A percentile compares a stretch with the other conserved stretches of the same genome.
Conservation (phyloP, 2,113 vertebrate species). For the Mesocricetus auratus region DNA sequence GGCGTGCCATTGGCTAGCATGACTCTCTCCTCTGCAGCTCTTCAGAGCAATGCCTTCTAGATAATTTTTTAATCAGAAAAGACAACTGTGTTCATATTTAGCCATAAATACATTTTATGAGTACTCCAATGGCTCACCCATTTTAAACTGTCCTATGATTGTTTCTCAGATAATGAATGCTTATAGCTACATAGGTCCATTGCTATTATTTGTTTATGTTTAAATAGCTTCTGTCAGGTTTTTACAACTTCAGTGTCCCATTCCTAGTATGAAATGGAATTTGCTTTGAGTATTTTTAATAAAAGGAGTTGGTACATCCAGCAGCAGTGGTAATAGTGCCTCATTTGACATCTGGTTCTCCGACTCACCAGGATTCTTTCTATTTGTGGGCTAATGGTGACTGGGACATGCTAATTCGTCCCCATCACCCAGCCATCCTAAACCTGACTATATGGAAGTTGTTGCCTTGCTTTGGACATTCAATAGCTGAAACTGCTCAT, state of each 20-base stretch:
- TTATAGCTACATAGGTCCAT: background rate
- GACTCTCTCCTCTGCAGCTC: background rate
- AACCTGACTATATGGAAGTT: background rate
- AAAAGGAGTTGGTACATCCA: background rate
- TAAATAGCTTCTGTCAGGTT: constrained; percentile 51
- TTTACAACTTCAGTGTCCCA: constrained; percentile 67
- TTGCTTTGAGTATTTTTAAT: constrained; percentile 51
- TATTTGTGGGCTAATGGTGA: background rate
- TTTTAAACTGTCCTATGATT: constrained; percentile 60
- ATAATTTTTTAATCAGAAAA: no score
- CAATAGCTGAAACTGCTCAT: background rate
- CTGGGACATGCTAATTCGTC: background rate
- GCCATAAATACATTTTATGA: constrained; percentile 32
- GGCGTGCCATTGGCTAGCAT: background rate
- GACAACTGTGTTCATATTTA: background rate
- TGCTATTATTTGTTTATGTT: background rate
- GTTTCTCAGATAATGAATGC: constrained; percentile 62
- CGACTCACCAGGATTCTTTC: background rate
- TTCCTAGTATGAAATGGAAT: constrained; percentile 60
- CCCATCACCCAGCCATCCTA: background rate
- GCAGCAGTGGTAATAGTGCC: background rate
- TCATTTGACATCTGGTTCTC: background rate
- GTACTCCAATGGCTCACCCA: background rate
- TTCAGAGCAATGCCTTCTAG: background rate
- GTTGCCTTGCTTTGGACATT: background rate